Conservation (phyloP, 2,888 invertebrate species). For the Tachina lurida region DNA sequence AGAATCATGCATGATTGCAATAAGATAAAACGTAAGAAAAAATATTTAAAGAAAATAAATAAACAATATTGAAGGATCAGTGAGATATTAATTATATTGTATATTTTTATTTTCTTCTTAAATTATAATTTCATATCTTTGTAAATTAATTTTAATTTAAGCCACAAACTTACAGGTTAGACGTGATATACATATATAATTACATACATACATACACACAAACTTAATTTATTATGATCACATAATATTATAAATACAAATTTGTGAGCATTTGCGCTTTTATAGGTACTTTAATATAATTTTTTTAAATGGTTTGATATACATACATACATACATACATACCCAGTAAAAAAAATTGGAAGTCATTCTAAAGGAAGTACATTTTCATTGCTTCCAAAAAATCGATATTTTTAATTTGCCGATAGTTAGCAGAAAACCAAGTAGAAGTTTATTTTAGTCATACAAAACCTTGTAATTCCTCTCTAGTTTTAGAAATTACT, state of each 20-base stretch:
- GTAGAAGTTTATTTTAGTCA: too few species aligned
- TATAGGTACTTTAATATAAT: neutral
- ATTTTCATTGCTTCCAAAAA: too few species aligned
- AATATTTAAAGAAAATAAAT: conserved; percentile 62
- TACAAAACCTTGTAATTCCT: too few species aligned
- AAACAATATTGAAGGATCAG: conserved; percentile 71
- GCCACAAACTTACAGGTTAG: conserved; percentile 14
- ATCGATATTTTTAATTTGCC: too few species aligned
- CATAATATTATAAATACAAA: neutral
- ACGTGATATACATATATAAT: neutral
- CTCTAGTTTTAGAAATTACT: too few species aligned
- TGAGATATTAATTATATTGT: conserved; percentile 66
- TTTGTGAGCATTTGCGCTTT: neutral
- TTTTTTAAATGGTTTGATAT: too few species aligned
- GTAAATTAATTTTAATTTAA: conserved; percentile 50
- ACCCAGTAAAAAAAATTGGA: too few species aligned
- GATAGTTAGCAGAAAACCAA: too few species aligned
- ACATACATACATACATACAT: too few species aligned
- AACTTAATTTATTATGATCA: neutral
- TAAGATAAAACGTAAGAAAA: conserved; percentile 61
- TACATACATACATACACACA: neutral
- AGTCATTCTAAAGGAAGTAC: too few species aligned
- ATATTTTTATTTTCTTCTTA: conserved; percentile 35
- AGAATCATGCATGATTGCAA: conserved; percentile 71
- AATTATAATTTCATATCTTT: conserved; percentile 39